Percentiles rank a stretch among this genome's conserved stretches.
phyloP scores from a whole-genome alignment of 2,888 invertebrate species.

The Maniola hyperantus region DNA sequence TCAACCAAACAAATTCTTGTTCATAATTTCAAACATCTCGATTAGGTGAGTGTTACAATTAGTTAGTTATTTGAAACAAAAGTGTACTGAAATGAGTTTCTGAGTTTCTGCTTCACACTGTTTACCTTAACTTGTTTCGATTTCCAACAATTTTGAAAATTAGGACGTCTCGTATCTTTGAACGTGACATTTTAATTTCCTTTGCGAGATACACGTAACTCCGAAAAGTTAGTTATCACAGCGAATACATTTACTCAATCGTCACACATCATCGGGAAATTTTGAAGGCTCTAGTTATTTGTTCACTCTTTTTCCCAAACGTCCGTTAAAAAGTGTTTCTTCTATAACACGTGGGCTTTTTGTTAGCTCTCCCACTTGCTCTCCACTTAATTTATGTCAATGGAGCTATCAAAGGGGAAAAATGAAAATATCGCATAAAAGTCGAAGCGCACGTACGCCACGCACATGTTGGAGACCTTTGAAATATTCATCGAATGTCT shows the following conservation, averaged over 20 bases:
- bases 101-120: neutral
- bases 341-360: neutral
- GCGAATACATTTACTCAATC: no score
- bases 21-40: neutral
- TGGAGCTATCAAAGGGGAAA: constrained; percentile 44
- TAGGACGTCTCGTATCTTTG: neutral
- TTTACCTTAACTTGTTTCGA: constrained; percentile 4
- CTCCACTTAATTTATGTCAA: constrained; percentile 53
- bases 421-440: constrained; percentile 52
- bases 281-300: no score
- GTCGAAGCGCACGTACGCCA: constrained; percentile 42
- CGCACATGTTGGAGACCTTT: constrained; percentile 44
- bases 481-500: constrained; percentile 58
- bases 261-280: no score
- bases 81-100: neutral
- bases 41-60: neutral
- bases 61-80: neutral
- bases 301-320: no score
- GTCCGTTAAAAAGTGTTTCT: no score
- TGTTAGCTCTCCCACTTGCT: neutral
- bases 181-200: constrained; percentile 14
- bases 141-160: constrained; percentile 6
- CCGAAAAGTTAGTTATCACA: no score
- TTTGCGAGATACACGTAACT: neutral
- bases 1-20: neutral